These are phyloP conservation scores for Rhopalosiphum nymphaeae DNA, from an alignment of 2,888 invertebrate species.

Conservation along the genomic window DNA sequence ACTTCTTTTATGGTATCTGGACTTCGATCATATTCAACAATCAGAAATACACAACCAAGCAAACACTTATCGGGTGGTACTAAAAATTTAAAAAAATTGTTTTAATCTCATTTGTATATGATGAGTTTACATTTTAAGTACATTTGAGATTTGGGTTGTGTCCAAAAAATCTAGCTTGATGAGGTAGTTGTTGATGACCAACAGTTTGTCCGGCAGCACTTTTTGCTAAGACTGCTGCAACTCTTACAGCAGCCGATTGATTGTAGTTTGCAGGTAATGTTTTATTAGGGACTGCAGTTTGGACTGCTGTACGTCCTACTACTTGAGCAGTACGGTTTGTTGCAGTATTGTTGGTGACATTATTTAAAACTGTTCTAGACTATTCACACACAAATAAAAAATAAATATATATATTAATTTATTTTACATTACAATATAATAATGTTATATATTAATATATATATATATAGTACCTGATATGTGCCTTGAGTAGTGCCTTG, in stretches of 20 bases:
- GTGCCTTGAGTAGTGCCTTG: conserved; percentile 61
- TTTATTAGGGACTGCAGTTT: conserved; percentile 48
- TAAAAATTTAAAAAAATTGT: conserved; percentile 66
- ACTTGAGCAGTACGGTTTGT: conserved; percentile 63
- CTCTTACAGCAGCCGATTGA: conserved; percentile 68
- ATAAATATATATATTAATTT: neutral
- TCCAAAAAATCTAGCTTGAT: conserved; percentile 86
- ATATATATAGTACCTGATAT: conserved; percentile 63
- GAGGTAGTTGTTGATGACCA: conserved; percentile 74
- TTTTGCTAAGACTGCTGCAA: conserved; percentile 69
- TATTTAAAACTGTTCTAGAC: conserved; percentile 67
- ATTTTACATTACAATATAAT: neutral
- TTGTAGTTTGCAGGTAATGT: conserved; percentile 62
- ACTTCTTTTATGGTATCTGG: conserved; percentile 74
- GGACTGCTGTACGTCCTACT: conserved; percentile 58
- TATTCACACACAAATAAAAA: conserved; percentile 1
- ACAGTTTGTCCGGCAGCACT: conserved; percentile 69
- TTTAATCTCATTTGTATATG: neutral
- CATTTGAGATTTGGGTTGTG: conserved; percentile 91
- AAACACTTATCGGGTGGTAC: conserved; percentile 90
- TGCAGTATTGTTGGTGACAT: conserved; percentile 67
- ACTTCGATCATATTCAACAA: conserved; percentile 85
- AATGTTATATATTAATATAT: neutral
- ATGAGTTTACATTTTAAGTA: conserved; percentile 69
- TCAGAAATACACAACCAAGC: conserved; percentile 92